These are phyloP conservation scores for Daphoenositta chrysoptera DNA, from an alignment of 2,113 vertebrate genomes.

Conservation along the genomic window DNA sequence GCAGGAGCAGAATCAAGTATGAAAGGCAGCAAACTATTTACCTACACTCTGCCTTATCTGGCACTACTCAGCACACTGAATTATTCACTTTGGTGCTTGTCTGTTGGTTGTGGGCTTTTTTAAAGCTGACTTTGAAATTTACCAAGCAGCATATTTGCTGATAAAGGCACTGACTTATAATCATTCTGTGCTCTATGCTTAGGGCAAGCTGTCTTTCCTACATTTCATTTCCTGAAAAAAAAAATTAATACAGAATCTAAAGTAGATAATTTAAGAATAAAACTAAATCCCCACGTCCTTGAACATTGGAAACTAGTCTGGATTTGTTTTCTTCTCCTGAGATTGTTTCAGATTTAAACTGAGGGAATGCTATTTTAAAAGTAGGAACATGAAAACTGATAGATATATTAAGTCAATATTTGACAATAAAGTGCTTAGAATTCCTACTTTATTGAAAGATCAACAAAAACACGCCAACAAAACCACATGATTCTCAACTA, in stretches of 20 bases:
- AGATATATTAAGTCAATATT: not conserved
- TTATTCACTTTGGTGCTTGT: not conserved
- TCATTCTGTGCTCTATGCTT: not conserved
- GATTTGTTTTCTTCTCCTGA: not conserved
- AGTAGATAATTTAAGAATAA: not conserved
- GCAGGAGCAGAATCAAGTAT: not conserved
- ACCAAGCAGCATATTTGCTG: not conserved
- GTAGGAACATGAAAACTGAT: not conserved
- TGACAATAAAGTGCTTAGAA: not conserved
- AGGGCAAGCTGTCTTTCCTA: not conserved
- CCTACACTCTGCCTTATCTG: not conserved
- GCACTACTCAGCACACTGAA: not conserved
- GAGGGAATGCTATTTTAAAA: not conserved
- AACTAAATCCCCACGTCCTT: not conserved
- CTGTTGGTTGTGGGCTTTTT: not conserved
- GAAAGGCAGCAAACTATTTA: conserved; percentile 8
- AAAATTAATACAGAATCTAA: not conserved
- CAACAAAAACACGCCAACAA: not conserved
- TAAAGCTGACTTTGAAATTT: not conserved
- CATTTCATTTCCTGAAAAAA: not conserved
- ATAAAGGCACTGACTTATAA: not conserved
- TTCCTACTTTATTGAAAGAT: not conserved
- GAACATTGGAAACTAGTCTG: not conserved
- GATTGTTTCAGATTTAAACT: not conserved
- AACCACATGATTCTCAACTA: not conserved